Conservation (phyloP, 1,140 invertebrate genomes). For the Caerostris darwini region DNA sequence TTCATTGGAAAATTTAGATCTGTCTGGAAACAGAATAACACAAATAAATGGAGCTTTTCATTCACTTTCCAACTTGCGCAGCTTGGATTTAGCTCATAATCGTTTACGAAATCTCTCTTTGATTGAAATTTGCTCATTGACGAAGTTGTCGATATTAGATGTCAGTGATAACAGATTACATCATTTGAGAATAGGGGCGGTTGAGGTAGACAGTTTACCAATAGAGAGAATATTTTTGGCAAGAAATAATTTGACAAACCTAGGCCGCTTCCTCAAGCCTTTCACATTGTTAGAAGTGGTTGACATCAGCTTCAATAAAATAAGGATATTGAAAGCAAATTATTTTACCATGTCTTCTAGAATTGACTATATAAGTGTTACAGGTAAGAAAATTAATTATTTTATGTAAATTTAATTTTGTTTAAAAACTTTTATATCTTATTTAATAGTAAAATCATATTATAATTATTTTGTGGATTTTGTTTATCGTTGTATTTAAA, state of each 20-base stretch:
- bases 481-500: too few species aligned
- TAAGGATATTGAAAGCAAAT: constrained; percentile 24
- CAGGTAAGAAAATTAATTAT: constrained; percentile 54
- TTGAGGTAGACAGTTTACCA: not conserved
- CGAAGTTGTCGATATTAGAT: constrained; percentile 51
- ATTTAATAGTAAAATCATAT: too few species aligned
- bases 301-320: constrained; percentile 61
- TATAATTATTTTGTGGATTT: too few species aligned
- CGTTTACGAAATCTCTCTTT: constrained; percentile 44
- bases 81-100: constrained; percentile 59
- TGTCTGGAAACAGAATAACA: constrained; percentile 56
- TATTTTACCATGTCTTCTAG: constrained; percentile 13
- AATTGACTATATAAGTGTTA: constrained; percentile 57
- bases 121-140: constrained; percentile 34
- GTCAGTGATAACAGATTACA: constrained; percentile 39
- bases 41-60: constrained; percentile 48
- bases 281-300: constrained; percentile 54
- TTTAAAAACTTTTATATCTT: too few species aligned
- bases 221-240: constrained; percentile 31
- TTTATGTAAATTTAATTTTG: too few species aligned
- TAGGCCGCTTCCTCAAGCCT: constrained; percentile 49
- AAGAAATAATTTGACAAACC: constrained; percentile 44
- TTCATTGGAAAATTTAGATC: constrained; percentile 51
- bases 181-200: not conserved
- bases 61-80: constrained; percentile 5